Conservation (phyloP, 2,888 invertebrate species). For the Gymnocheta viridis region DNA sequence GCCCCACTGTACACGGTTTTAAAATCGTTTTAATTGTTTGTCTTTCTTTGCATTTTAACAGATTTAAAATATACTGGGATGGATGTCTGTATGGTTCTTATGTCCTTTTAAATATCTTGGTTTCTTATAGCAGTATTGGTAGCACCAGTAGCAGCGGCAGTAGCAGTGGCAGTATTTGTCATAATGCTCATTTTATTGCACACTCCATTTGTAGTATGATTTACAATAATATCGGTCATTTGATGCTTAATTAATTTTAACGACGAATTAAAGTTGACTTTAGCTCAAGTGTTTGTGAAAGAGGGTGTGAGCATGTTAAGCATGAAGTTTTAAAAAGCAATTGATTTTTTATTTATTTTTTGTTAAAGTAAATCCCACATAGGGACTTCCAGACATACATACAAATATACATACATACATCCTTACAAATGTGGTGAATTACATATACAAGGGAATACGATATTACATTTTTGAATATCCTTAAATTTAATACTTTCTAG, state of each 20-base stretch:
- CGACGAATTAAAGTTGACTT: slow-evolving; percentile 75
- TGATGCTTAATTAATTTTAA: slow-evolving; percentile 80
- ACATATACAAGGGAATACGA: neutral
- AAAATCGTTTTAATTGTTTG: slow-evolving; percentile 34
- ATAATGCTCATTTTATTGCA: slow-evolving; percentile 59
- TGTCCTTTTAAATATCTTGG: neutral
- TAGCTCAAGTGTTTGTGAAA: slow-evolving; percentile 24
- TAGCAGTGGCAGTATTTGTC: neutral
- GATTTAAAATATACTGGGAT: slow-evolving; percentile 73
- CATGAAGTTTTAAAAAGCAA: slow-evolving; percentile 4
- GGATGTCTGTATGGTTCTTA: slow-evolving; percentile 59
- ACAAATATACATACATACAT: neutral
- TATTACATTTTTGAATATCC: neutral
- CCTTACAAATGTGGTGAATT: neutral
- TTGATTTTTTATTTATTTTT: neutral
- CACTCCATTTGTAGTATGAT: slow-evolving; percentile 78
- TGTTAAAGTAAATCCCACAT: slow-evolving; percentile 16
- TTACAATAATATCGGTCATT: slow-evolving; percentile 76
- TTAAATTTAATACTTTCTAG: slow-evolving; percentile 29
- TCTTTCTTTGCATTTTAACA: slow-evolving; percentile 22
- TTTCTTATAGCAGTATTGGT: neutral
- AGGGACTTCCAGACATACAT: slow-evolving; percentile 21
- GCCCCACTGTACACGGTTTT: neutral
- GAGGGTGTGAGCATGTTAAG: slow-evolving; percentile 1
- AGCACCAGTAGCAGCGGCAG: neutral